Evolutionary conservation across 1,140 invertebrate genomes (phyloP).

Genomic region (Spodoptera frugiperda): DNA sequence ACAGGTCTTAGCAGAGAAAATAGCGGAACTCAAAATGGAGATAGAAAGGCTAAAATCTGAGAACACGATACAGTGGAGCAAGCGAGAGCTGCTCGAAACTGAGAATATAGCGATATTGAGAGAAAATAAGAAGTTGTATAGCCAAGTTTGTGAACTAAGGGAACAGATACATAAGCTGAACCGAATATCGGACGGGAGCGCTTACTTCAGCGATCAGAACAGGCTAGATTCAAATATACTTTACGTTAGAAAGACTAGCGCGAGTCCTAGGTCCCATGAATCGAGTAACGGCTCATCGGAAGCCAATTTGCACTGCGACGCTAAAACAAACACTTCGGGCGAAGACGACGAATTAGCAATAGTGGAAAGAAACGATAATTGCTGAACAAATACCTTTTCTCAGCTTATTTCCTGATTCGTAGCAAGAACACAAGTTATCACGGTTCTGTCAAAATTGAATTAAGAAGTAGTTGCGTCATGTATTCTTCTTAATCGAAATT

Average conservation of each 20-base stretch:
- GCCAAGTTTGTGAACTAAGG: constrained; percentile 93
- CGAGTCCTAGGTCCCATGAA: constrained; percentile 77
- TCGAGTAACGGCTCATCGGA: constrained; percentile 80
- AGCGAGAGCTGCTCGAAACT: constrained; percentile 95
- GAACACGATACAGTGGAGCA: constrained; percentile 97
- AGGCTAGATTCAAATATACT: constrained; percentile 76
- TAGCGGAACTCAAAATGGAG: constrained; percentile 93
- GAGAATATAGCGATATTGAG: constrained; percentile 95
- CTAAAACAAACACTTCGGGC: constrained; percentile 77
- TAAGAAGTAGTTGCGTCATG: constrained; percentile 13
- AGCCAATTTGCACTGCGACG: constrained; percentile 73
- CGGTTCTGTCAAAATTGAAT: constrained; percentile 35
- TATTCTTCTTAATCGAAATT: constrained; percentile 37
- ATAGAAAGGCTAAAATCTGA: constrained; percentile 95
- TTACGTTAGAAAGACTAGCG: constrained; percentile 76
- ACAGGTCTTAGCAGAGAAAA: constrained; percentile 84
- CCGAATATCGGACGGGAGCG: constrained; percentile 79
- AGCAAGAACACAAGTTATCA: background rate
- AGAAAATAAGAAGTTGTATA: constrained; percentile 95
- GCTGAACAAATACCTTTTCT: constrained; percentile 50
- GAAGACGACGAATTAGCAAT: constrained; percentile 82
- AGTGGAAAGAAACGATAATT: constrained; percentile 72
- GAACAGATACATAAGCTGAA: constrained; percentile 85
- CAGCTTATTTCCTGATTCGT: constrained; percentile 19
- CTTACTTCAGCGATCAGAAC: constrained; percentile 68